phyloP scores from a whole-genome alignment of 2,888 invertebrate species.

The Strigamia crassipes region DNA sequence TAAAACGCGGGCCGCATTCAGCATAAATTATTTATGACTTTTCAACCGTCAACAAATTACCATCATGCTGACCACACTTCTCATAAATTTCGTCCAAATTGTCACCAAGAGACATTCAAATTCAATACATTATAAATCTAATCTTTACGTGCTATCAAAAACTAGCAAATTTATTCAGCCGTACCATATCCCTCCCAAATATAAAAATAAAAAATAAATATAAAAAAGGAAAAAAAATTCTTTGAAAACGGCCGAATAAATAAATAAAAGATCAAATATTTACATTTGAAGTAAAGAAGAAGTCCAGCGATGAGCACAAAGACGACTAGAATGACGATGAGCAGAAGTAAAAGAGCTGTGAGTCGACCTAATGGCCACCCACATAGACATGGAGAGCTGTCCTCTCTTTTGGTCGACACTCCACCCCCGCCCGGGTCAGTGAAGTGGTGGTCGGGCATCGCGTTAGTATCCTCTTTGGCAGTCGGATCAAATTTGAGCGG shows the following conservation, averaged over 20 bases:
- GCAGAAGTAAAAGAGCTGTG: constrained; percentile 64
- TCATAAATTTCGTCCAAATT: constrained; percentile 2
- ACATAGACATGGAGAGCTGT: constrained; percentile 48
- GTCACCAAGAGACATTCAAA: not conserved
- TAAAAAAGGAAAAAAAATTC: not conserved
- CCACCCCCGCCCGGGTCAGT: constrained; percentile 44
- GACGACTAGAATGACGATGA: constrained; percentile 65
- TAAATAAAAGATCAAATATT: constrained; percentile 56
- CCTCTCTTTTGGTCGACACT: constrained; percentile 45
- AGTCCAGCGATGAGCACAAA: constrained; percentile 67
- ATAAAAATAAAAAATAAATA: not conserved
- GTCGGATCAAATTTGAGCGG: constrained; percentile 46
- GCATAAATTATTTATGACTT: constrained; percentile 16
- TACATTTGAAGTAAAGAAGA: constrained; percentile 68
- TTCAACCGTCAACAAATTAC: constrained; percentile 11
- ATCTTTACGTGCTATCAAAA: not conserved
- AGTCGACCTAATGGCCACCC: constrained; percentile 59
- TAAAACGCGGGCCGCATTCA: not conserved
- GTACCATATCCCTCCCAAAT: too few relatives aligned
- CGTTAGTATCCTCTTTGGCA: constrained; percentile 46
- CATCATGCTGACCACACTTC: not conserved
- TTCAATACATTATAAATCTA: not conserved
- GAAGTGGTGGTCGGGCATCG: constrained; percentile 49
- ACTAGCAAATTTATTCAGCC: not conserved
- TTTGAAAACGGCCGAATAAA: not conserved